Evolutionary conservation across 1,140 invertebrate genomes (phyloP).

Genomic region (Plectrocnemia conspersa): DNA sequence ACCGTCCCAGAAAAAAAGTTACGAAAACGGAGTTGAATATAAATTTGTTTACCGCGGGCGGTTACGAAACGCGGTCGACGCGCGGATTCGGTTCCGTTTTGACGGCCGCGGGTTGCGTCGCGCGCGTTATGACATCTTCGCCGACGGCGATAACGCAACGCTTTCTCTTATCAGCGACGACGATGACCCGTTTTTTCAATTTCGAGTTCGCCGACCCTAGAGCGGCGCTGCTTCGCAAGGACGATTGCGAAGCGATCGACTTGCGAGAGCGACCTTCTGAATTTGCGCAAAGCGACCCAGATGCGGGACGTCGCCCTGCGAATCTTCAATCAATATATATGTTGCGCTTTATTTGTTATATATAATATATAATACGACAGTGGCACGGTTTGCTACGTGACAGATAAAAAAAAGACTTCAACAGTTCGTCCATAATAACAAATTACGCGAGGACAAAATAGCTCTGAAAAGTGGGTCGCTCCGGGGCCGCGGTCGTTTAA

Average conservation of each 20-base stretch:
- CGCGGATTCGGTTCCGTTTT: no score
- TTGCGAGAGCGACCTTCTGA: slow-evolving; percentile 20
- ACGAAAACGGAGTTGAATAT: no score
- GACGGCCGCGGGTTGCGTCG: neutral
- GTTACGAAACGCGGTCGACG: no score
- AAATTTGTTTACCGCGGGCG: no score
- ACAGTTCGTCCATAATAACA: slow-evolving; percentile 28
- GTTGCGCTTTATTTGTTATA: neutral
- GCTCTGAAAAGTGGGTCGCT: slow-evolving; percentile 34
- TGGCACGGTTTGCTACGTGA: slow-evolving; percentile 7
- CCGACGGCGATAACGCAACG: slow-evolving; percentile 11
- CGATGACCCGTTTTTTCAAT: neutral
- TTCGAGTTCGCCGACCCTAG: slow-evolving; percentile 1
- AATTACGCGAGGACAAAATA: slow-evolving; percentile 37
- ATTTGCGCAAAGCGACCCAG: slow-evolving; percentile 29
- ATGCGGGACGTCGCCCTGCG: neutral
- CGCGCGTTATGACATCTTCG: slow-evolving; percentile 4
- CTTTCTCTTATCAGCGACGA: slow-evolving; percentile 16
- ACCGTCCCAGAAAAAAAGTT: no score
- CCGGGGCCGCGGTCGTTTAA: slow-evolving; percentile 29
- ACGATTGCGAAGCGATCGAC: slow-evolving; percentile 2
- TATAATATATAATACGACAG: neutral
- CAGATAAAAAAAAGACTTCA: slow-evolving; percentile 32
- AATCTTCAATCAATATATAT: neutral
- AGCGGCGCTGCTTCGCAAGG: neutral